Evolutionary conservation across 2,797 vertebrate genomes (phyloP).

Genomic region (Salmo trutta): DNA sequence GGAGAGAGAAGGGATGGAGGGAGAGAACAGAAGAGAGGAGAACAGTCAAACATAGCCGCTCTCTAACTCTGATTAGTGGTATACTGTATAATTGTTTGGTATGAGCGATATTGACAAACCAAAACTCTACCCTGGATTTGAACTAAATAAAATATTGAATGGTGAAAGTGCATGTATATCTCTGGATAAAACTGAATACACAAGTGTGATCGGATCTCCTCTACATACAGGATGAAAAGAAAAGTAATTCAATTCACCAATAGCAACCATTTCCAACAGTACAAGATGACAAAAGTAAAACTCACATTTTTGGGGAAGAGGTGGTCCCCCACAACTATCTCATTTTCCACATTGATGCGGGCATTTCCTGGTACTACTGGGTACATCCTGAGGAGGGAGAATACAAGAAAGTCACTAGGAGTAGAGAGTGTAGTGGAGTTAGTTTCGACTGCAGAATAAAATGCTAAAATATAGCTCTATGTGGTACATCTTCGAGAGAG

Average conservation of each 20-base stretch:
- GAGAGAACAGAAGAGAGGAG: neutral
- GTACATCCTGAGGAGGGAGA: conserved; percentile 66
- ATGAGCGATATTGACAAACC: neutral
- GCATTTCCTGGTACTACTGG: conserved; percentile 81
- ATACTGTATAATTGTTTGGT: neutral
- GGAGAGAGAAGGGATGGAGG: neutral
- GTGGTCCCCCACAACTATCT: conserved; percentile 73
- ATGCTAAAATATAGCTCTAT: no score
- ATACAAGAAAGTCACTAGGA: neutral
- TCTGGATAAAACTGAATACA: neutral
- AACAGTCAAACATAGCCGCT: neutral
- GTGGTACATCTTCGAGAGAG: no score
- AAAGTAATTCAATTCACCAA: neutral
- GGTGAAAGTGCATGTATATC: neutral
- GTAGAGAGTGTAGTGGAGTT: neutral
- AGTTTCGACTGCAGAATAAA: no score
- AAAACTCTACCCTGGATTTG: neutral
- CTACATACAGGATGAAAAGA: neutral
- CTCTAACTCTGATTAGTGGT: neutral
- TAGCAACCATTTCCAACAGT: neutral
- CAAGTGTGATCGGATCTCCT: neutral
- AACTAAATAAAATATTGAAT: neutral
- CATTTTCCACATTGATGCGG: conserved; percentile 64
- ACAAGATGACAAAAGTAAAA: neutral
- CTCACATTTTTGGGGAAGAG: conserved; percentile 78